Conservation (phyloP, 2,888 invertebrate species). For the Abrostola triplasia region DNA sequence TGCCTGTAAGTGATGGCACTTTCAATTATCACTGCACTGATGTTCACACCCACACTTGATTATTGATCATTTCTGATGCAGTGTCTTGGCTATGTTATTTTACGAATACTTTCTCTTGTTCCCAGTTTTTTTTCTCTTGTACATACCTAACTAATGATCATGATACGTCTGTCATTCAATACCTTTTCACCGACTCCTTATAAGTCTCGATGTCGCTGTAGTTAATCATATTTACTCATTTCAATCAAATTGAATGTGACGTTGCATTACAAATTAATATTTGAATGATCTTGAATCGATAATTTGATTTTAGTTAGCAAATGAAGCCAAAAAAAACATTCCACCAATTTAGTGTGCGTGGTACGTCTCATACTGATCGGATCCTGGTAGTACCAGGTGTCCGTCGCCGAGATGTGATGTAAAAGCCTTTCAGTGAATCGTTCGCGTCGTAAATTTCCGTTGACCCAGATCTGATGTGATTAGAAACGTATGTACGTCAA, state of each 20-base stretch:
- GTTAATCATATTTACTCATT: conserved; percentile 81
- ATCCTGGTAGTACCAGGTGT: conserved; percentile 85
- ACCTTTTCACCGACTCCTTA: conserved; percentile 77
- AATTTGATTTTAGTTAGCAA: conserved; percentile 70
- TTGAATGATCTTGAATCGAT: conserved; percentile 63
- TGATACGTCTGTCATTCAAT: conserved; percentile 79
- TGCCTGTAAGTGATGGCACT: conserved; percentile 82
- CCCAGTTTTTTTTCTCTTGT: conserved; percentile 65
- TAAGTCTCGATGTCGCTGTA: conserved; percentile 72
- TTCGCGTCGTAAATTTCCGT: conserved; percentile 83
- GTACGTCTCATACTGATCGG: conserved; percentile 71
- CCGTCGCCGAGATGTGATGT: conserved; percentile 78
- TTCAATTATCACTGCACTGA: conserved; percentile 84
- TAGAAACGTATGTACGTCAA: conserved; percentile 81
- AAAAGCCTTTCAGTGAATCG: conserved; percentile 85
- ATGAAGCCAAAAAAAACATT: conserved; percentile 70
- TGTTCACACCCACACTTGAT: conserved; percentile 72
- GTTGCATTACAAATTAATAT: conserved; percentile 76
- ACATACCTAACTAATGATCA: conserved; percentile 68
- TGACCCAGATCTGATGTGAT: conserved; percentile 86
- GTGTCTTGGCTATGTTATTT: conserved; percentile 74
- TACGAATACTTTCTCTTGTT: conserved; percentile 81
- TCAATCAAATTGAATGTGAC: conserved; percentile 72
- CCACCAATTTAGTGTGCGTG: conserved; percentile 72
- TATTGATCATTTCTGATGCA: conserved; percentile 79